Base-by-base conservation (phyloP, 2,888 invertebrate species). In the Conistra vaccinii region DNA sequence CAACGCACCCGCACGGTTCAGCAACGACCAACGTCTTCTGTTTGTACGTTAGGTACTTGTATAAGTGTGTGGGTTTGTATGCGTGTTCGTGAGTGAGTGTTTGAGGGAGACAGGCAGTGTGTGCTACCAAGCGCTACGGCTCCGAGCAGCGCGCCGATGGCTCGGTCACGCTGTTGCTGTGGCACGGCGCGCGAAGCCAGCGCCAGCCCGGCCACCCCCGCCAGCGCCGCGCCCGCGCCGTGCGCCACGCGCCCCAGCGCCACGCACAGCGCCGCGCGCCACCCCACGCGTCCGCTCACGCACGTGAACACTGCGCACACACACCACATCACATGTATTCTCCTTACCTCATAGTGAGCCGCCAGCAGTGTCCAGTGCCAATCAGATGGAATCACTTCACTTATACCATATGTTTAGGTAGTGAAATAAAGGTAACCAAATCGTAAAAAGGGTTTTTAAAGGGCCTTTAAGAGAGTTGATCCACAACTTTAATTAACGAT, bases 51-150 rank as follows among this genome's bases (percentile, higher is more conserved):
- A 53, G n/a, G 53, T 53, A 53, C n/a, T 3, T 42, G 63, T 65
- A 23, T 29, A 12, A 1, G 26, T 55, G 55, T 17, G 29, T 29
- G 32, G 32, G 32, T 3, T 32, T 4, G 35, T 35, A 35, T 35
- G 6, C 32, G 35, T 35, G 4, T 35, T 0, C 0, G 3, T 35
- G 4, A 7, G 26, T 26, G 12, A 12, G 20, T 63, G 26, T 29
- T 12, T 23, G 45, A 45, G 9, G 20, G 4, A 20, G 23, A 39
- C 23, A 6, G 17, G 29, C 29, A 29, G 39, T 9, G 20, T 45
- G 9, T 29, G 48, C 10, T 48, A 60, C 96, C 96, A 1, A 95
- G 91, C 0, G 96, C 96, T 20, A 95, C 95, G 53, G 95, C 96
- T 0, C 95, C 96, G 26, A 95, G 93, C 76, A 95, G 89, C 67